These are phyloP conservation scores for Stichodactyla helianthus DNA, from an alignment of 64 coral and sea anemone species.

Conservation along the genomic window DNA sequence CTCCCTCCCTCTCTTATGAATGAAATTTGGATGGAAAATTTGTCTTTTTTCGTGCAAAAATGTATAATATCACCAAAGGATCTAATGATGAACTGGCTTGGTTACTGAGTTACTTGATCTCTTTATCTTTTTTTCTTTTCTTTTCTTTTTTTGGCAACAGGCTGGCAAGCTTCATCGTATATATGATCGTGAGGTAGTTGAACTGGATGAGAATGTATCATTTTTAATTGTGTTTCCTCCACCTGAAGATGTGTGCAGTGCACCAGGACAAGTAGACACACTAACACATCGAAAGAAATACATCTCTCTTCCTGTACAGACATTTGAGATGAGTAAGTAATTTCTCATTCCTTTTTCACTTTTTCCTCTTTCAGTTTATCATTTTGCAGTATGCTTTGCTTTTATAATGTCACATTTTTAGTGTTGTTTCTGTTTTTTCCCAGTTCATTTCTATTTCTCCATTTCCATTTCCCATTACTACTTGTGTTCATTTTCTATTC, in stretches of 20 bases:
- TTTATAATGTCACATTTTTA: no score
- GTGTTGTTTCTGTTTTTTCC: no score
- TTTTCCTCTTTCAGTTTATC: background rate
- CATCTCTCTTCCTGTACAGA: slow-evolving; percentile 89
- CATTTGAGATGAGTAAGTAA: slow-evolving; percentile 99
- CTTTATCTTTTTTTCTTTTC: background rate
- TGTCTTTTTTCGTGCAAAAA: no score
- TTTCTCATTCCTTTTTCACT: background rate
- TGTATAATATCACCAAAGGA: no score
- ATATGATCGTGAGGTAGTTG: slow-evolving; percentile 97
- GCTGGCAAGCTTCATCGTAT: slow-evolving; percentile 81
- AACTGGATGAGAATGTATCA: slow-evolving; percentile 90
- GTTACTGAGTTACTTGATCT: background rate
- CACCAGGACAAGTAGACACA: slow-evolving; percentile 78
- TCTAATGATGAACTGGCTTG: no score
- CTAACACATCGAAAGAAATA: slow-evolving; percentile 59
- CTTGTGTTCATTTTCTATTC: no score
- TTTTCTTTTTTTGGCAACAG: slow-evolving; percentile 9
- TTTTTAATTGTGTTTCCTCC: slow-evolving; percentile 93
- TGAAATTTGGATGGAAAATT: no score
- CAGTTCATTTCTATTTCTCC: no score
- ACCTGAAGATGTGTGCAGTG: slow-evolving; percentile 89
- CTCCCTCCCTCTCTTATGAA: no score
- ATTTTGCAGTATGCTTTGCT: no score
- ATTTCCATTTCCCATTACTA: no score